Conservation (phyloP, 2,888 invertebrate species). For the Tribolium freemani region DNA sequence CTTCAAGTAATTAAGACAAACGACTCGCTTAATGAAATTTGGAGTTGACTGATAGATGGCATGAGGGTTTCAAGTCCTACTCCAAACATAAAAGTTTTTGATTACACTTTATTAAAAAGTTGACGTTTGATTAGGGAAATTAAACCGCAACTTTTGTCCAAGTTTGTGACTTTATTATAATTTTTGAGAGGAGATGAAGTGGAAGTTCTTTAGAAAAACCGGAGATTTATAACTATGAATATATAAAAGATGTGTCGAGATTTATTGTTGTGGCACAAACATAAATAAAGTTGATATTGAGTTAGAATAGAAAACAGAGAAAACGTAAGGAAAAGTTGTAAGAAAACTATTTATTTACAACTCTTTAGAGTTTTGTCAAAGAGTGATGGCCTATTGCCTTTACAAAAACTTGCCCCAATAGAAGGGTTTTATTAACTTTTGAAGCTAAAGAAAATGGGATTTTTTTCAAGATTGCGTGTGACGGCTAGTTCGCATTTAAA, state of each 20-base stretch:
- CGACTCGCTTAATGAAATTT: conserved; percentile 46
- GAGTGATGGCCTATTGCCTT: background rate
- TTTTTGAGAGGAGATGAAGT: background rate
- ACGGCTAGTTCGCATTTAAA: no score
- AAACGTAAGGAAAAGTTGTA: background rate
- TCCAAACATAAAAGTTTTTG: background rate
- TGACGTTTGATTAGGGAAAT: background rate
- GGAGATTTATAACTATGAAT: conserved; percentile 21
- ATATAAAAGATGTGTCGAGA: conserved; percentile 22
- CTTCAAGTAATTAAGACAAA: conserved; percentile 50
- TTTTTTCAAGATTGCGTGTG: no score
- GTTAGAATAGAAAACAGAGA: conserved; percentile 17
- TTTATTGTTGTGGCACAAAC: conserved; percentile 25
- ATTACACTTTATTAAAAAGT: background rate
- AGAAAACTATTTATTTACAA: background rate
- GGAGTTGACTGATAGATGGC: conserved; percentile 50
- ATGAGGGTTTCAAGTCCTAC: conserved; percentile 12
- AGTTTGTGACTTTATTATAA: conserved; percentile 15
- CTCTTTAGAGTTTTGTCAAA: background rate
- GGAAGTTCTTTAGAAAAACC: conserved; percentile 1
- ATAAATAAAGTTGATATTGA: conserved; percentile 27
- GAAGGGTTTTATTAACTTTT: no score
- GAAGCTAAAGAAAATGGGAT: no score
- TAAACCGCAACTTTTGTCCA: background rate
- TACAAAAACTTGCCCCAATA: background rate